These are phyloP conservation scores for Ispidina picta DNA, from an alignment of 2,797 vertebrate genomes.

Conservation along the genomic window DNA sequence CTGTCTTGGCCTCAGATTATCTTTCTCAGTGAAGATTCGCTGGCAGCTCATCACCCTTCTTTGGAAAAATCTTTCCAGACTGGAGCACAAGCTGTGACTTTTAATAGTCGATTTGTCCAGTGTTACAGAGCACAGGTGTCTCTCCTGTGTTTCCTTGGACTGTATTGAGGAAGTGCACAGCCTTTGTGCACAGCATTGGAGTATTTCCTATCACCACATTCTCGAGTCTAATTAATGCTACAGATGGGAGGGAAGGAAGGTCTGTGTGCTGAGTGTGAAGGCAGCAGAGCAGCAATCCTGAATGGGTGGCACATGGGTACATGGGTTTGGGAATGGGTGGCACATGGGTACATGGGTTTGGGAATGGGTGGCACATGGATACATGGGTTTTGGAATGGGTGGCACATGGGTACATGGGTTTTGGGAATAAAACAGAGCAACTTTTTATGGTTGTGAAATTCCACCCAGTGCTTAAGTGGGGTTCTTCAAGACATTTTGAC, in stretches of 20 bases:
- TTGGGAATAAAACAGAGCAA: background rate
- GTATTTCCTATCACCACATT: background rate
- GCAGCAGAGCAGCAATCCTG: background rate
- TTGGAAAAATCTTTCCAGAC: slow-evolving; percentile 5
- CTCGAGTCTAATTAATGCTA: background rate
- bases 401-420: background rate
- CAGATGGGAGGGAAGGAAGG: background rate
- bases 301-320: no score
- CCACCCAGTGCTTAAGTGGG: background rate
- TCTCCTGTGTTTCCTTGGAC: background rate
- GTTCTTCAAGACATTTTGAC: background rate
- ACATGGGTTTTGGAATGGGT: background rate
- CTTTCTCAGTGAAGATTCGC: slow-evolving; percentile 6
- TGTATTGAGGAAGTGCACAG: background rate
- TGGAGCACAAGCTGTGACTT: background rate
- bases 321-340: background rate
- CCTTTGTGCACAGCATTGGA: background rate
- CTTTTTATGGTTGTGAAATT: background rate
- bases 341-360: background rate
- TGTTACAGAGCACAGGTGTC: background rate
- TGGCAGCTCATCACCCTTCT: slow-evolving; percentile 3
- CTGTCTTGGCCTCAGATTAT: slow-evolving; percentile 32
- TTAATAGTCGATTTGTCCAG: background rate
- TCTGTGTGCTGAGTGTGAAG: background rate
- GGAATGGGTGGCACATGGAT: background rate